Evolutionary conservation across 2,113 vertebrate species (phyloP).

Genomic region (Esox niger): DNA sequence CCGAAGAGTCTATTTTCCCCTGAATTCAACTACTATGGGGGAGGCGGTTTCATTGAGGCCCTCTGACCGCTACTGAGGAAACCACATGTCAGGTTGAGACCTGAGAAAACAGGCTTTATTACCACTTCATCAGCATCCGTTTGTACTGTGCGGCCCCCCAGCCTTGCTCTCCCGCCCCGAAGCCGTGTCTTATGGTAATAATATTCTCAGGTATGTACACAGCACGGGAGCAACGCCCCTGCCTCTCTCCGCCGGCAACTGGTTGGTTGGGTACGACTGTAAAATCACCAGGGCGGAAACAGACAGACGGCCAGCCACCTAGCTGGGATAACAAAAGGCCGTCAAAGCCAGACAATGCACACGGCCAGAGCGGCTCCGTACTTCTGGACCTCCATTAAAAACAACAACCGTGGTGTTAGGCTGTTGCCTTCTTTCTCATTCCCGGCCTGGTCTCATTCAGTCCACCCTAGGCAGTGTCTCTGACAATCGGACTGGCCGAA

Average conservation of each 20-base stretch:
- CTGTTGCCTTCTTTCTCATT: no score
- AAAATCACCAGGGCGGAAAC: conserved; percentile 35
- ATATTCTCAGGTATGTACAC: conserved; percentile 14
- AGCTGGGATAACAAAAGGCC: conserved; percentile 40
- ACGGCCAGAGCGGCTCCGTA: not conserved
- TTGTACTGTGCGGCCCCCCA: no score
- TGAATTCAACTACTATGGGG: conserved; percentile 16
- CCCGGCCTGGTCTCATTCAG: no score
- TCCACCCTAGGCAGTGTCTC: no score
- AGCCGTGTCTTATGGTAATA: not conserved
- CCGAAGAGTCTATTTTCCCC: not conserved
- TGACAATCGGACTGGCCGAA: no score
- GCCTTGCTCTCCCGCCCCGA: not conserved
- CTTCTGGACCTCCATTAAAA: not conserved
- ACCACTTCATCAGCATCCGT: not conserved
- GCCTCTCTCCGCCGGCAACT: conserved; percentile 31
- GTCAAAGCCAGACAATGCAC: conserved; percentile 4
- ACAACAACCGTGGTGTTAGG: no score
- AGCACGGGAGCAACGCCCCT: conserved; percentile 13
- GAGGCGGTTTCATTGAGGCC: not conserved
- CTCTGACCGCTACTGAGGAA: conserved; percentile 45
- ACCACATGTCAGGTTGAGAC: conserved; percentile 13
- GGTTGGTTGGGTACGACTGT: conserved; percentile 38
- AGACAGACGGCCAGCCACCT: conserved; percentile 20
- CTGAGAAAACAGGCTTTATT: not conserved